Percentiles rank a stretch among this genome's conserved stretches.
These are phyloP conservation scores for Oophaga pumilio DNA, from an alignment of 2,113 vertebrate genomes.

Conservation along the genomic window DNA sequence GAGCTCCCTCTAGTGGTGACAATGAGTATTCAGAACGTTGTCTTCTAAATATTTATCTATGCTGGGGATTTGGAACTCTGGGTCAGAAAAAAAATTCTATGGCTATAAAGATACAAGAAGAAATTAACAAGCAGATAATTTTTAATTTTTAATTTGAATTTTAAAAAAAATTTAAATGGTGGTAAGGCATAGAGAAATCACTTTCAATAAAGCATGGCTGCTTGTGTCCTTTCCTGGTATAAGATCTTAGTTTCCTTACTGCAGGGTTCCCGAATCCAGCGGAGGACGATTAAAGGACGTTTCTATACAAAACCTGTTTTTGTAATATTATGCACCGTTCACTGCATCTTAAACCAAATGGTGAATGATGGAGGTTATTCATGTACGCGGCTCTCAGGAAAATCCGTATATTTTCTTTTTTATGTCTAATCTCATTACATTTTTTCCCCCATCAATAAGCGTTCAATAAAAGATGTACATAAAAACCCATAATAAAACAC, in stretches of 20 bases:
- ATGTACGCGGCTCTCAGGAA: conserved; percentile 3
- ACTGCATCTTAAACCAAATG: background rate
- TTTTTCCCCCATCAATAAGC: conserved; percentile 18
- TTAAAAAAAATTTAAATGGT: background rate
- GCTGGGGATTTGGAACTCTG: background rate
- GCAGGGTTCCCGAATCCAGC: background rate
- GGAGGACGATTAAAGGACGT: conserved; percentile 3
- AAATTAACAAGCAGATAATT: background rate
- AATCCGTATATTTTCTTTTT: conserved; percentile 31
- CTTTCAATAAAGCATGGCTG: background rate
- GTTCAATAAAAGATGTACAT: conserved; percentile 27
- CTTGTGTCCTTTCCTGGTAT: background rate
- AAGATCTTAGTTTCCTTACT: background rate
- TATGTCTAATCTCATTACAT: conserved; percentile 38
- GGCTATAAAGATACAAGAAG: background rate
- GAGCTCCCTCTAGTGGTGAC: background rate
- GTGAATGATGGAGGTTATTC: conserved; percentile 24
- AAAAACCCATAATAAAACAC: conserved; percentile 19
- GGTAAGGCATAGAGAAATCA: background rate
- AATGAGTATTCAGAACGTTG: background rate
- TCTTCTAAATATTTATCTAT: background rate
- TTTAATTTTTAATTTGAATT: background rate
- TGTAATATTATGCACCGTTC: conserved; percentile 7
- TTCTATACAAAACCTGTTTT: background rate
- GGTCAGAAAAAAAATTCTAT: background rate